Evolutionary conservation across 2,888 invertebrate species (phyloP).

Genomic region (Allophyes oxyacanthae): DNA sequence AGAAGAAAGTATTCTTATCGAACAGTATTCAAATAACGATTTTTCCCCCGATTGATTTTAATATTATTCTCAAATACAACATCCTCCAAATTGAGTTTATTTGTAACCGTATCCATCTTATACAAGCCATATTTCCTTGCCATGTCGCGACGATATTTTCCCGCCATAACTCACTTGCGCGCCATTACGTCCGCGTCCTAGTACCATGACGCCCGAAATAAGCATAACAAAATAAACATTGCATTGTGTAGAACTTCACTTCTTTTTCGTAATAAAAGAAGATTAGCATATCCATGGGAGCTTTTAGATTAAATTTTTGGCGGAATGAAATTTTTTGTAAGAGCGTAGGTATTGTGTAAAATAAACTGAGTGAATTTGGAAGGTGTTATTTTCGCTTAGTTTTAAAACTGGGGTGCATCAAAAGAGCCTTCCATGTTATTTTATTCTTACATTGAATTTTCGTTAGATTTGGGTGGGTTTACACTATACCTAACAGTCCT

Average conservation of each 20-base stretch:
- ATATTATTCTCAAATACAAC: conserved; percentile 20
- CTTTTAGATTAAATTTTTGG: conserved; percentile 43
- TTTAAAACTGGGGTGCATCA: no score
- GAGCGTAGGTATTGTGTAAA: conserved; percentile 7
- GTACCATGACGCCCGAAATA: conserved; percentile 48
- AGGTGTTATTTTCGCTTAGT: conserved; percentile 1
- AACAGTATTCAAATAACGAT: background rate
- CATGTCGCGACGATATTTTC: conserved; percentile 50
- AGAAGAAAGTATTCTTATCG: no score
- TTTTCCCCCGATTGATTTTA: conserved; percentile 2
- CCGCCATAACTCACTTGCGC: conserved; percentile 64
- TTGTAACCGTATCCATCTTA: conserved; percentile 29
- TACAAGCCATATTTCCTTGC: conserved; percentile 26
- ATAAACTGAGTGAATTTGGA: conserved; percentile 10
- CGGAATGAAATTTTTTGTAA: conserved; percentile 12
- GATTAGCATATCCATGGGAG: conserved; percentile 37
- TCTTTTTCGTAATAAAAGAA: conserved; percentile 42
- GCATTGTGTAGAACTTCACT: conserved; percentile 33
- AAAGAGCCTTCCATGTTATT: no score
- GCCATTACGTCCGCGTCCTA: conserved; percentile 57
- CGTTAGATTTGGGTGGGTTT: no score
- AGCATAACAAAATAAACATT: conserved; percentile 45
- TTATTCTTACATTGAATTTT: no score
- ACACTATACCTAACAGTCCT: no score
- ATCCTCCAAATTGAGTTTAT: conserved; percentile 32